Base-by-base conservation (phyloP, 1,140 invertebrate genomes). In the Muscidifurax raptorellus region DNA sequence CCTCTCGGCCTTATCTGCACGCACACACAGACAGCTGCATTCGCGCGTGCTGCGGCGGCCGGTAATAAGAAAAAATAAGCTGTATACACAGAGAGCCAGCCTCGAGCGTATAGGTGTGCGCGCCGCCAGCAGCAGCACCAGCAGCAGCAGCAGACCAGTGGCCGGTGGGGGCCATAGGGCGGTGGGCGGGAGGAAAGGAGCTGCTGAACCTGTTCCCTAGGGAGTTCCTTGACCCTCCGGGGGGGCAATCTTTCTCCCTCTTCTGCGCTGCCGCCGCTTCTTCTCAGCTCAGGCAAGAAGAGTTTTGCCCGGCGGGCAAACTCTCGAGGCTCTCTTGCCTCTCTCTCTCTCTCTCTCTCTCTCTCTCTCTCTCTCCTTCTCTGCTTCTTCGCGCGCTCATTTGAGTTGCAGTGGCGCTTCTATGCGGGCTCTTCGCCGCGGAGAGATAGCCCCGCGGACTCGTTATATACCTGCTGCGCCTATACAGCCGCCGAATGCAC, bases 191-290 rank as follows among this genome's bases (percentile, higher is more conserved):
- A 88, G 88, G 91, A 91, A 78, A 72, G 88, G 88, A 87, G 89
- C 91, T 91, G 91, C 90, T 92, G 91, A 93, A 93, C 92, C 92
- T 93, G 92, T 93, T 93, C 92, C 92, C 91, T 91, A 92, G 92
- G 92, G 92, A 93, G 92, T 92, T 92, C 92, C 91, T 93, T 92
- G 92, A 93, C 92, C 92, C 91, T 90, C 89, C 82, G 87, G 88
- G 88, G 88, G 85, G 59, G 78, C 83, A 85, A 83, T 84, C 83
- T 80, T 32, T 80, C 83, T 80, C 78, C 75, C 69, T 40, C 47
- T 30, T 80, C 77, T 28, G 36, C 28, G 32, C 80, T 22, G 22
- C 80, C 22, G 59, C 22, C 4, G 52, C 71, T 67, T 76, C 72
- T 72, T 67, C 47, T 28, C 82, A 47, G 66, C 47, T 85, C 82